These are phyloP conservation scores for Drosophila flavopinicola DNA, from an alignment of 2,888 invertebrate genomes.

Conservation along the genomic window DNA sequence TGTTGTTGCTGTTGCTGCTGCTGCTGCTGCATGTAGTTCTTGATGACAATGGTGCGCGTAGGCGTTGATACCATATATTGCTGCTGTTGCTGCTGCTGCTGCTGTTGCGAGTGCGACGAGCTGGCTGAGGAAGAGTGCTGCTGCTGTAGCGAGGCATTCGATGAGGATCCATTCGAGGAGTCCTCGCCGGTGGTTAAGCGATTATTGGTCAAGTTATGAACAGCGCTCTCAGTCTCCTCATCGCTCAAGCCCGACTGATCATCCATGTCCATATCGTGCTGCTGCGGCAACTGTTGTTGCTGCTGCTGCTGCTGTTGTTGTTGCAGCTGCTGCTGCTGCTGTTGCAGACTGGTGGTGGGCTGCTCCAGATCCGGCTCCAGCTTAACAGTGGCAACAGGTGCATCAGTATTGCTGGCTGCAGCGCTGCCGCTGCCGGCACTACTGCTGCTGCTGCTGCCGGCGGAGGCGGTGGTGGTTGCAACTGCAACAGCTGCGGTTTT, in stretches of 20 bases:
- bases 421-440: conserved; percentile 14
- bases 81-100: conserved; percentile 56
- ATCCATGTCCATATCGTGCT: conserved; percentile 63
- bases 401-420: conserved; percentile 25
- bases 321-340: conserved; percentile 22
- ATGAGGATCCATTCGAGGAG: conserved; percentile 82
- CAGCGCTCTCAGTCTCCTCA: conserved; percentile 63
- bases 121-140: conserved; percentile 63
- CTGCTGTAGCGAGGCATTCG: conserved; percentile 75
- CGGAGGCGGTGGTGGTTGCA: conserved; percentile 18
- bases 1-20: conserved; percentile 76
- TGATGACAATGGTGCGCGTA: conserved; percentile 82
- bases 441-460: conserved; percentile 41
- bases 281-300: conserved; percentile 36
- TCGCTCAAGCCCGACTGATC: conserved; percentile 78
- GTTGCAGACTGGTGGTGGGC: conserved; percentile 34
- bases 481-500: conserved; percentile 3
- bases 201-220: conserved; percentile 73
- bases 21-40: conserved; percentile 82
- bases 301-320: conserved; percentile 32
- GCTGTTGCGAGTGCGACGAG: conserved; percentile 53
- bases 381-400: conserved; percentile 40
- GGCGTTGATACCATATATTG: conserved; percentile 71
- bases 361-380: conserved; percentile 44
- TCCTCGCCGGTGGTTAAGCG: conserved; percentile 82